These are phyloP conservation scores for Neoscelio sp. DNA, from an alignment of 2,888 invertebrate genomes.

Conservation along the genomic window DNA sequence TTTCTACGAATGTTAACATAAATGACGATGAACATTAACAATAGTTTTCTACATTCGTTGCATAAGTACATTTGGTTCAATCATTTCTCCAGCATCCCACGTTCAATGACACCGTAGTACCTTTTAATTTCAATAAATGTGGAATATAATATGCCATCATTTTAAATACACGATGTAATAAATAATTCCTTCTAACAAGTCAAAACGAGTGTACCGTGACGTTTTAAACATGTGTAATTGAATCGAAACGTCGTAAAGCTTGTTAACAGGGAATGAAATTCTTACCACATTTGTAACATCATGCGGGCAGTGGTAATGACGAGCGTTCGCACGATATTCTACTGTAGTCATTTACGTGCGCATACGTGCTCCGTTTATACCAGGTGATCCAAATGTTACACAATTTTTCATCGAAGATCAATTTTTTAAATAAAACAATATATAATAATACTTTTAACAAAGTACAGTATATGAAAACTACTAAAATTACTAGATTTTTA, in stretches of 20 bases:
- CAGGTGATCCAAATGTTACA: slow-evolving; percentile 24
- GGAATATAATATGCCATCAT: slow-evolving; percentile 37
- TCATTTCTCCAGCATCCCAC: too few relatives aligned
- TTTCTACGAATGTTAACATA: too few relatives aligned
- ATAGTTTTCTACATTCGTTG: too few relatives aligned
- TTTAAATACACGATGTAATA: slow-evolving; percentile 57
- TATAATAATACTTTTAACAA: too few relatives aligned
- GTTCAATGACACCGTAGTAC: not conserved
- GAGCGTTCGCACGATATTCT: slow-evolving; percentile 63
- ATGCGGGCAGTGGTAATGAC: slow-evolving; percentile 66
- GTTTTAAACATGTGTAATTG: slow-evolving; percentile 61
- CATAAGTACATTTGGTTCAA: too few relatives aligned
- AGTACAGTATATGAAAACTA: too few relatives aligned
- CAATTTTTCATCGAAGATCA: too few relatives aligned
- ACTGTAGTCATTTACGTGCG: slow-evolving; percentile 45
- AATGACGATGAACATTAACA: too few relatives aligned
- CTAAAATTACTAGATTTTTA: too few relatives aligned
- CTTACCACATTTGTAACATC: slow-evolving; percentile 68
- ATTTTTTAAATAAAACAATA: too few relatives aligned
- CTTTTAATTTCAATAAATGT: slow-evolving; percentile 27
- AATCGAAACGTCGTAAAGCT: slow-evolving; percentile 68
- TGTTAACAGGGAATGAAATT: slow-evolving; percentile 67
- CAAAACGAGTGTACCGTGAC: slow-evolving; percentile 51
- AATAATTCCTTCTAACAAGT: slow-evolving; percentile 43
- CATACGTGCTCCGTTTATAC: slow-evolving; percentile 36